A percentile compares a stretch with the other conserved stretches of the same genome.
These are phyloP conservation scores for Capitulum mitella DNA, from an alignment of 2,888 invertebrate species.

Conservation along the genomic window DNA sequence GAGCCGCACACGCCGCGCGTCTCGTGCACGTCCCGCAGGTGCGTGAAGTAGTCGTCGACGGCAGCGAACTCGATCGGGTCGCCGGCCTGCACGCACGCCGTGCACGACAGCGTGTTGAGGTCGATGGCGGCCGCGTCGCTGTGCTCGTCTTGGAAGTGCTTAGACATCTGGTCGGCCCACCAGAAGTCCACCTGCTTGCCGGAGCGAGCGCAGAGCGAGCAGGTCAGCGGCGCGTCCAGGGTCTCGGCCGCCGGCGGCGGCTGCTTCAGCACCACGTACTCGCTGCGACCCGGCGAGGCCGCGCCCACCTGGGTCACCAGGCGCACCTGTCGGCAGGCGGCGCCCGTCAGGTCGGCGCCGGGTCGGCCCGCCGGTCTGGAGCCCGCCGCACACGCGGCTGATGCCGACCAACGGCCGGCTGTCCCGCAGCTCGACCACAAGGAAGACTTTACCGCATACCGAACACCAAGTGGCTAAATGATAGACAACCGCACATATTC, in stretches of 20 bases:
- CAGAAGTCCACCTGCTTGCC: slow-evolving; percentile 2
- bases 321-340: background rate
- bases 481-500: no score
- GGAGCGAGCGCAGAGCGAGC: slow-evolving; percentile 6
- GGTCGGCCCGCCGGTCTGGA: no score
- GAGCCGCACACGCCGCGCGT: slow-evolving; percentile 25
- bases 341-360: no score
- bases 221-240: slow-evolving; percentile 6
- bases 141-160: slow-evolving; percentile 14
- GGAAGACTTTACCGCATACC: no score
- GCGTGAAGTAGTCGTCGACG: slow-evolving; percentile 18
- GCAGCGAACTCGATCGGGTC: slow-evolving; percentile 2
- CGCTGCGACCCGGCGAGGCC: background rate
- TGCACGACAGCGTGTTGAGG: slow-evolving; percentile 5
- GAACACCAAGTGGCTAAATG: no score
- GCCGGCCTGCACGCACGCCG: background rate
- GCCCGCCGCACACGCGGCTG: no score
- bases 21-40: slow-evolving; percentile 29
- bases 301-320: background rate
- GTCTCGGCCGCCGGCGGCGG: background rate
- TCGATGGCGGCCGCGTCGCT: slow-evolving; percentile 10
- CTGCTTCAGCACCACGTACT: background rate
- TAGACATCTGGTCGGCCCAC: slow-evolving; percentile 15
- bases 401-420: no score
- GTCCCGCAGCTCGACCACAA: no score